Conservation (phyloP, 2,888 invertebrate genomes). For the Hemicrepidius hirtus region DNA sequence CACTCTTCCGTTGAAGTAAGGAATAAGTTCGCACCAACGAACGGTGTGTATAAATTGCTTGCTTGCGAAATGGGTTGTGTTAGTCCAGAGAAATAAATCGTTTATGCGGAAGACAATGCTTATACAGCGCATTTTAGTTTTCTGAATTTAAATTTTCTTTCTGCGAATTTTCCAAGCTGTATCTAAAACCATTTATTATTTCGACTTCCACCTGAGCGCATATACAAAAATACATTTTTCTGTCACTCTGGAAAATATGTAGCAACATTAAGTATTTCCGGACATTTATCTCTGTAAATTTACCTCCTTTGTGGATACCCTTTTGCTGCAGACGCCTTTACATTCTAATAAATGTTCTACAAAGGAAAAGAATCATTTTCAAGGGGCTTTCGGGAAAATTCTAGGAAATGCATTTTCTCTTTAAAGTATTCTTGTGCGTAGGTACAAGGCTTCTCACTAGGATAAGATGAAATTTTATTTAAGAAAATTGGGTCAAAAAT, state of each 20-base stretch:
- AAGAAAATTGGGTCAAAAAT: too few species aligned
- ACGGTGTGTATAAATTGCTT: background rate
- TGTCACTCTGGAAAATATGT: conserved; percentile 52
- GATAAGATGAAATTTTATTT: background rate
- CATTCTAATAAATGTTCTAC: conserved; percentile 48
- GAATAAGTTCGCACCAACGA: too few species aligned
- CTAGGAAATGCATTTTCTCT: conserved; percentile 17
- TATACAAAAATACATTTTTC: conserved; percentile 52
- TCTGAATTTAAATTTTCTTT: conserved; percentile 31
- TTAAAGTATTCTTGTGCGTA: conserved; percentile 8
- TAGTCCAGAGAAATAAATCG: conserved; percentile 8
- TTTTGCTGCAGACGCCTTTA: conserved; percentile 47
- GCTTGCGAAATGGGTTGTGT: background rate
- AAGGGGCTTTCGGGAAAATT: conserved; percentile 30
- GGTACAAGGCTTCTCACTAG: background rate
- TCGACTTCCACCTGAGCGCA: conserved; percentile 50
- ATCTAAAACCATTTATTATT: conserved; percentile 53
- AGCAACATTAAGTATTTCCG: conserved; percentile 53
- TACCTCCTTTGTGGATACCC: conserved; percentile 50
- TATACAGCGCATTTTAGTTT: conserved; percentile 33
- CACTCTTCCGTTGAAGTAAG: too few species aligned
- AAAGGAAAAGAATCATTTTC: conserved; percentile 42
- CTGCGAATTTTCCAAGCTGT: conserved; percentile 36
- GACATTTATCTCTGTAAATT: conserved; percentile 53
- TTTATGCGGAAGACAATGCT: conserved; percentile 27